Evolutionary conservation across 2,113 vertebrate species (phyloP), one percentile per base, ranked within the genome.

Genomic region (Zosterops borbonicus): DNA sequence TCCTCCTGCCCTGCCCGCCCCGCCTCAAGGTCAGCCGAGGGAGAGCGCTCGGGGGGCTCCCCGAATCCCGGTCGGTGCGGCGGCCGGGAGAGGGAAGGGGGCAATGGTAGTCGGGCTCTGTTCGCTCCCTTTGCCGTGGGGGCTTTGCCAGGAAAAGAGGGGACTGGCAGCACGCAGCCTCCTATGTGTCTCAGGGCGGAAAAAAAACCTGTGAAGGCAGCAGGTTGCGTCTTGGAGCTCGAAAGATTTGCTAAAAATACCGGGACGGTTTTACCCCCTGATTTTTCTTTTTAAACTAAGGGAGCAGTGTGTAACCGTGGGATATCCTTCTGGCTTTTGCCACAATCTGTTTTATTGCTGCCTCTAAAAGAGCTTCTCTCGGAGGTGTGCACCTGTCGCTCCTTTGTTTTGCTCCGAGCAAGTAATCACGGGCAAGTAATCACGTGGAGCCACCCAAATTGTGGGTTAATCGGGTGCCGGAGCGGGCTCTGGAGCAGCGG

Each of bases 401-500:
- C 14, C 5, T 35, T n/a, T 25, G 21, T 87, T 91, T 46, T 10
- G 49, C 60, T 46, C 28, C 23, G 3, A 71, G 44, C 31, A 5
- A 35, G 84, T 39, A 6, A 65, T 15, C 3, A 1, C 0, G 3
- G 52, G 24, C 60, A n/a, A n/a, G n/a, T n/a, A n/a, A n/a, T n/a
- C 58, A 0, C 22, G 2, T 0, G 17, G 31, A 59, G 67, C 39
- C 24, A 1, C 56, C 2, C 0, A 2, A 49, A 17, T 7, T 0
- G 0, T 2, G 22, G 1, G 0, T 53, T 3, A 2, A 9, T 13
- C 0, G 0, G 50, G 53, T 1, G 80, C 2, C 14, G 76, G 58
- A 60, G 89, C 8, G 2, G 31, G 47, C n/a, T 79, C 20, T 1
- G 78, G 79, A 24, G 31, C 10, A 5, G 73, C 49, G 18, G 46